Conservation (phyloP, 2,888 invertebrate species). For the Stenoptilia bipunctidactyla region DNA sequence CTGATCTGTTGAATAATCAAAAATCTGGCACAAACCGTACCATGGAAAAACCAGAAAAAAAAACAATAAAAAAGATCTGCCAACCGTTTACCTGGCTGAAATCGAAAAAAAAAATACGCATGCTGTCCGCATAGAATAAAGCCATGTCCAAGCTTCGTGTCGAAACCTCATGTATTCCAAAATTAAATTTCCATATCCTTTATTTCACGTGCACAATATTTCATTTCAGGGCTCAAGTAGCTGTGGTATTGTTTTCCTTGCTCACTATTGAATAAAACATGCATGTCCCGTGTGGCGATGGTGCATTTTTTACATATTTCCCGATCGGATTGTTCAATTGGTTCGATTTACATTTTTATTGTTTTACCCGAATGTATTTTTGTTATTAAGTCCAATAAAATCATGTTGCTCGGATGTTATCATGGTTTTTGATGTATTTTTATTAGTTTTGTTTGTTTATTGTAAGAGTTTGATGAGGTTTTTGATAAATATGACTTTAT, state of each 20-base stretch:
- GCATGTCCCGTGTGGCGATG: slow-evolving; percentile 47
- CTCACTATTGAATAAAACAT: slow-evolving; percentile 56
- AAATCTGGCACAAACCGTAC: too few relatives aligned
- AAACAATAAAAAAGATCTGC: too few relatives aligned
- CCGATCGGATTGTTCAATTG: slow-evolving; percentile 26
- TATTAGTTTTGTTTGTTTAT: slow-evolving; percentile 12
- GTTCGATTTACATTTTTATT: slow-evolving; percentile 48
- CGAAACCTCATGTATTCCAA: neutral
- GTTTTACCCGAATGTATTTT: slow-evolving; percentile 22
- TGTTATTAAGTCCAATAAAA: slow-evolving; percentile 20
- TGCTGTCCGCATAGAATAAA: neutral
- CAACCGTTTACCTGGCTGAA: neutral
- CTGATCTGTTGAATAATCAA: too few relatives aligned
- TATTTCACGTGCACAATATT: slow-evolving; percentile 23
- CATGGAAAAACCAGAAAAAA: too few relatives aligned
- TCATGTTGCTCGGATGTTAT: slow-evolving; percentile 7
- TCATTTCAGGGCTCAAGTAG: slow-evolving; percentile 34
- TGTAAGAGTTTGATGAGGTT: slow-evolving; percentile 2
- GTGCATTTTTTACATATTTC: slow-evolving; percentile 57
- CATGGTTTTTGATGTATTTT: slow-evolving; percentile 11
- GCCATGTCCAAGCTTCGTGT: too few relatives aligned
- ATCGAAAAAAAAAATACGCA: neutral
- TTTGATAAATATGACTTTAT: too few relatives aligned
- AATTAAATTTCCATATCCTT: slow-evolving; percentile 1
- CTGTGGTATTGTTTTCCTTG: slow-evolving; percentile 49